phyloP scores from a whole-genome alignment of 2,113 vertebrate species.

The Abramis brama region DNA sequence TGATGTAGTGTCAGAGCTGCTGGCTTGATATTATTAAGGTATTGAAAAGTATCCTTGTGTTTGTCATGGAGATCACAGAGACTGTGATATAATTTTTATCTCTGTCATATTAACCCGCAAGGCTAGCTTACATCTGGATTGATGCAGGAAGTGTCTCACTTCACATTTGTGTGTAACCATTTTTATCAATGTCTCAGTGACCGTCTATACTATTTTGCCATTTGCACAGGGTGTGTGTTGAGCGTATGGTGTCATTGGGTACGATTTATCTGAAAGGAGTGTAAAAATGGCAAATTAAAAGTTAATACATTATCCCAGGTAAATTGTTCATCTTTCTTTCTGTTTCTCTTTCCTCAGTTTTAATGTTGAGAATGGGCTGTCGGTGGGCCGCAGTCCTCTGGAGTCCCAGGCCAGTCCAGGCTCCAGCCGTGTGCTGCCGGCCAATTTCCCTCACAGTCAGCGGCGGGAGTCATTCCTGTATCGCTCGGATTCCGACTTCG shows the following conservation, averaged over 20 bases:
- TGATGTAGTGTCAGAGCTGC: background rate
- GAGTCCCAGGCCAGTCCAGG: constrained; percentile 83
- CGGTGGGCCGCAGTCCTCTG: constrained; percentile 74
- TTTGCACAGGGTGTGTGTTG: background rate
- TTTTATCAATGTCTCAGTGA: constrained; percentile 20
- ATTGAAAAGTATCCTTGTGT: background rate
- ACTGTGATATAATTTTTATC: background rate
- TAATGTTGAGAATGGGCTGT: constrained; percentile 89
- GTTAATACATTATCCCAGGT: background rate
- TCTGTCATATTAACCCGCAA: constrained; percentile 4
- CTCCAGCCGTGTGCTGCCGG: constrained; percentile 80
- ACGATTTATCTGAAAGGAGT: background rate
- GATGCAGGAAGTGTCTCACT: background rate
- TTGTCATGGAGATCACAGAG: background rate
- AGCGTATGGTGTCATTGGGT: background rate
- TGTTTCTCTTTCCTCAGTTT: constrained; percentile 75
- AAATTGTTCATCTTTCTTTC: background rate
- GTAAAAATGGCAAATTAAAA: background rate
- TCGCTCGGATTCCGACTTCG: constrained; percentile 91
- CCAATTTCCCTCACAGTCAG: constrained; percentile 84
- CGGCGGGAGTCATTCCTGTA: constrained; percentile 93
- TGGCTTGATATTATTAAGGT: background rate
- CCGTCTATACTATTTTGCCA: background rate
- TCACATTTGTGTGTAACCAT: background rate
- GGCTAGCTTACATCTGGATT: constrained; percentile 28